Percentiles rank a stretch among this genome's conserved stretches.
Conservation (phyloP, 2,888 invertebrate genomes). For the Tribolium freemani region DNA sequence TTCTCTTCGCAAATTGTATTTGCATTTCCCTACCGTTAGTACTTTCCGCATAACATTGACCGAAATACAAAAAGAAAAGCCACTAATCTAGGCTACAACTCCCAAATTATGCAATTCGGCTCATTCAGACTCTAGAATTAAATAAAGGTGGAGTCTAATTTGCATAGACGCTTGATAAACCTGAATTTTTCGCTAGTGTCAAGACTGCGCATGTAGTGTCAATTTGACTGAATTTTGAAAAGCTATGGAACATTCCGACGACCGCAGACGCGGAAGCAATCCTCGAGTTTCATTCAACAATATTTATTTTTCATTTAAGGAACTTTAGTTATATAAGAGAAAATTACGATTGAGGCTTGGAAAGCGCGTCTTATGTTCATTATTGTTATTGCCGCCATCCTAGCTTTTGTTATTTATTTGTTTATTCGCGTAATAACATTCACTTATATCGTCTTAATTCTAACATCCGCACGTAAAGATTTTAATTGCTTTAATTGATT, state of each 20-base stretch:
- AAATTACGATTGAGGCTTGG: background rate
- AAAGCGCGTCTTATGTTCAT: background rate
- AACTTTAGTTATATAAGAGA: background rate
- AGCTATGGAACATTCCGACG: slow-evolving; percentile 9
- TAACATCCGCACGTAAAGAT: background rate
- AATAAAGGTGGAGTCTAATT: slow-evolving; percentile 13
- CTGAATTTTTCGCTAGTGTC: background rate
- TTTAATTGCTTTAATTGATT: slow-evolving; percentile 15
- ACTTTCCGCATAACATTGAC: background rate
- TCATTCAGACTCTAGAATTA: background rate
- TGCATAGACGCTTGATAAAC: background rate
- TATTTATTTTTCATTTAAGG: slow-evolving; percentile 1
- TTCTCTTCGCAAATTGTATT: slow-evolving; percentile 7
- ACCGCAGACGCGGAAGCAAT: slow-evolving; percentile 16
- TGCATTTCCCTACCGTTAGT: slow-evolving; percentile 9
- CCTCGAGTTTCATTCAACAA: slow-evolving; percentile 13
- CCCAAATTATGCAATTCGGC: background rate
- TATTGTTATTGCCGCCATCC: background rate
- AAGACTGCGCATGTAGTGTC: background rate
- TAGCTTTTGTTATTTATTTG: background rate
- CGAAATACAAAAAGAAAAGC: background rate
- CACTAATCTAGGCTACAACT: background rate
- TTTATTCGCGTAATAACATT: background rate
- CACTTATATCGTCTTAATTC: background rate
- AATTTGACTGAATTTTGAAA: background rate